phyloP scores from a whole-genome alignment of 2,797 vertebrate genomes.

The Typhlichthys subterraneus region DNA sequence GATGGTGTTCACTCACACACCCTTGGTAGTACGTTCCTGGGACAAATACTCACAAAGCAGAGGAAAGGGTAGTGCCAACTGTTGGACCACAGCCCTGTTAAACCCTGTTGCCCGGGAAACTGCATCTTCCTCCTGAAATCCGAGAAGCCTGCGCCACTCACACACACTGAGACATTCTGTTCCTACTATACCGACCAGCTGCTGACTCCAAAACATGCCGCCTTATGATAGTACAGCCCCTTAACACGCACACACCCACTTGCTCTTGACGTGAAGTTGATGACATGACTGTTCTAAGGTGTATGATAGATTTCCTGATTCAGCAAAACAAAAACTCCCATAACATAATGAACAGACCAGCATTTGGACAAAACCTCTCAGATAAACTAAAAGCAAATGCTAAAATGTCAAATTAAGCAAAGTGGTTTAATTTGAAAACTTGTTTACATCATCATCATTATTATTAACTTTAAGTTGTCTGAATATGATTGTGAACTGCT shows the following conservation, averaged over 20 bases:
- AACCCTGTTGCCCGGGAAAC: conserved; percentile 42
- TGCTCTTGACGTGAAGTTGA: conserved; percentile 19
- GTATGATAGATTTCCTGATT: too few relatives aligned
- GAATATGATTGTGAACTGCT: too few relatives aligned
- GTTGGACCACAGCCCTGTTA: conserved; percentile 2
- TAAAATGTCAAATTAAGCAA: too few relatives aligned
- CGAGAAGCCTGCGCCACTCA: conserved; percentile 54
- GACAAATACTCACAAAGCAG: conserved; percentile 1
- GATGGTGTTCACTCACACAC: conserved; percentile 17
- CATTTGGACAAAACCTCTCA: not conserved
- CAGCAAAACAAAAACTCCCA: not conserved
- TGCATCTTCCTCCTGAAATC: conserved; percentile 71
- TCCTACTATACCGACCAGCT: conserved; percentile 59
- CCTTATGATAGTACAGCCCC: conserved; percentile 40
- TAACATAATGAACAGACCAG: not conserved
- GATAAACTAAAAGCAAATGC: too few relatives aligned
- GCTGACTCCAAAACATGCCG: conserved; percentile 58
- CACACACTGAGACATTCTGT: conserved; percentile 74
- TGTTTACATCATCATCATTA: too few relatives aligned
- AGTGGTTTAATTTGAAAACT: too few relatives aligned
- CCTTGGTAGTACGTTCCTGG: conserved; percentile 12
- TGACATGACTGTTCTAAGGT: too few relatives aligned
- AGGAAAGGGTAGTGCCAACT: conserved; percentile 21
- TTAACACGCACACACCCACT: conserved; percentile 26
- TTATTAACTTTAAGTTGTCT: too few relatives aligned